Base-by-base conservation (phyloP, 2,888 invertebrate genomes). In the Nemotelus pantherinus region DNA sequence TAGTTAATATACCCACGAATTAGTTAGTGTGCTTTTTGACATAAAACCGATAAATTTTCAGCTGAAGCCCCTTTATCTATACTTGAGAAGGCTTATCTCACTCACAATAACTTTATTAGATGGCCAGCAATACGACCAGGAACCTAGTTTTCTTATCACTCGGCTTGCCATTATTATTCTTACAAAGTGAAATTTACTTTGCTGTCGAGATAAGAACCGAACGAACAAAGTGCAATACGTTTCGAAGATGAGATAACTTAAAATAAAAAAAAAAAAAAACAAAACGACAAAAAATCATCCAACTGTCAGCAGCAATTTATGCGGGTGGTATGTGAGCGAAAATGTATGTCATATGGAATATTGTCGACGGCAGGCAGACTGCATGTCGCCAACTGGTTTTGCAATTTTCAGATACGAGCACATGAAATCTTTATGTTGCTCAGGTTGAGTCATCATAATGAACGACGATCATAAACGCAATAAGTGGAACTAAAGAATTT, bases 331-430 rank as follows among this genome's bases (percentile, higher is more conserved):
- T 48, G 47, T 39, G 3, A 57, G 10, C n/a, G 57, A 10, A 25
- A 6, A 48, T 47, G 67, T 48, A 7, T 68, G 43, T 48, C 7
- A 5, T 68, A 68, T 50, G 50, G 5, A 50, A 41, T 41, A 39
- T 60, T 7, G 60, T 41, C n/a, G 60, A 58, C 60, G 7, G 25
- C 25, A 25, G 25, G 63, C 63, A 74, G 74, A 74, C 74, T 60
- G 74, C 48, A 60, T 74, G 74, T 74, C 74, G 74, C 74, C 74
- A 63, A 60, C 39, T 63, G 74, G 43, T 74, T 74, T 74, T 74
- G 74, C 60, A 74, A 60, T 68, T 50, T 50, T 9, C 68, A 53
- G 53, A 50, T 10, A 45, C 43, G 44, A 71, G 25, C 25, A 71
- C 43, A 55, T 71, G 55, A 71, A 53, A 57, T 44, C 41, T 71